Evolutionary conservation across 2,113 vertebrate species (phyloP).

Genomic region (Carettochelys insculpta): DNA sequence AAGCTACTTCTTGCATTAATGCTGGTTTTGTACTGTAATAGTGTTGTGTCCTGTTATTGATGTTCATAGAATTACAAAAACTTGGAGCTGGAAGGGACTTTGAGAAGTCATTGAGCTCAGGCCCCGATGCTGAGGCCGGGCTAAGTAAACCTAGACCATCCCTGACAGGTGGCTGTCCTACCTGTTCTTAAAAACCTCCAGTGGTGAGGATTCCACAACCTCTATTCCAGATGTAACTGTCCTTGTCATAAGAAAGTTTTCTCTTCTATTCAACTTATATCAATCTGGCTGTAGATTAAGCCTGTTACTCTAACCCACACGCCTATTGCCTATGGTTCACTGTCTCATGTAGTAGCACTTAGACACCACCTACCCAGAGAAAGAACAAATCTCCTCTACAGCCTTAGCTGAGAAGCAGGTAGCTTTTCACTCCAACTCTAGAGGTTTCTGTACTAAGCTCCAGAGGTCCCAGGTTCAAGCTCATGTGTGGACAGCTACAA

Average conservation of each 20-base stretch:
- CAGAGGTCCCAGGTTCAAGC: no score
- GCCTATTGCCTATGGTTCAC: no score
- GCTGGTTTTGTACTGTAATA: neutral
- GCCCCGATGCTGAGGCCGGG: neutral
- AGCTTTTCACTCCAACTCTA: no score
- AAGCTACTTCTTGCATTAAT: neutral
- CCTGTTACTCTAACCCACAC: no score
- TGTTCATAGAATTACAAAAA: neutral
- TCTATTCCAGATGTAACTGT: neutral
- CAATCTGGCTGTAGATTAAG: neutral
- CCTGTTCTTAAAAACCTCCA: neutral
- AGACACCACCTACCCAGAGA: no score
- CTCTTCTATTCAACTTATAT: neutral
- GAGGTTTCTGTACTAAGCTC: no score
- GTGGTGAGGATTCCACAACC: neutral
- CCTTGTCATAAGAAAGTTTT: neutral
- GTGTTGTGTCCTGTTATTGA: neutral
- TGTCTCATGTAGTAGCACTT: no score
- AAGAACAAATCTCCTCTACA: no score
- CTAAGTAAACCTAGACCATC: neutral
- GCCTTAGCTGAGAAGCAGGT: no score
- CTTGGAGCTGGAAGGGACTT: neutral
- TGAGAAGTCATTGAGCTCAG: neutral
- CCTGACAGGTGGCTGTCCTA: neutral
- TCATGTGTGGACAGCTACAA: no score